Base-by-base conservation (phyloP, 2,888 invertebrate species). In the Aphidius colemani region DNA sequence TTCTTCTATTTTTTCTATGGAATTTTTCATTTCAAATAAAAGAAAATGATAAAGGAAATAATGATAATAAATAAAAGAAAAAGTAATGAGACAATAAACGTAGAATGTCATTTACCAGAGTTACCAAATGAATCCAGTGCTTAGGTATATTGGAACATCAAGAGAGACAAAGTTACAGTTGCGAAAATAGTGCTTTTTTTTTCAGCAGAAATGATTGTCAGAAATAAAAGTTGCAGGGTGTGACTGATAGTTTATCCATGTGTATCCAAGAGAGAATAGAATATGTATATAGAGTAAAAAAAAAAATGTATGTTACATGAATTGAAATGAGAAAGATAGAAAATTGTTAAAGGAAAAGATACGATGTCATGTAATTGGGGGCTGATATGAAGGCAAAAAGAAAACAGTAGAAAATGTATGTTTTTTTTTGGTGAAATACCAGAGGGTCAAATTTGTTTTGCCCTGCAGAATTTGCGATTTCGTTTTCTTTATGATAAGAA, bases 181-280 rank as follows among this genome's bases (percentile, higher is more conserved):
- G 56, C 45, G 56, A 61, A 39, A 64, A 41, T 9, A 18, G 44
- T 59, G 6, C 7, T 48, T 59, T 61, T 51, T 60, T 70, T 69
- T 67, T 72, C 72, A 69, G 71, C 66, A 70, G 64, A 73, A 72
- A 75, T 76, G 76, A 78, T 78, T 77, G 77, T 74, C 67, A 74
- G 76, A 71, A 75, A 77, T 78, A 78, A 78, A 77, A 78, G 75
- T 78, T 76, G 75, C 78, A 74, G 75, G 77, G 77, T 77, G 77
- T 77, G 77, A 77, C 77, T 78, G 77, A 77, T 78, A 77, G 77
- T 75, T 75, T 74, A 72, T 76, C 72, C 67, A 65, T 70, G 69
- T 67, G 64, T 64, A 64, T 65, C 61, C 64, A 63, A 63, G 9
- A 53, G 61, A 58, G 53, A 67, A 11, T 53, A n/a, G 13, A 65